Percentiles rank a stretch among this genome's conserved stretches.
phyloP scores from a whole-genome alignment of 2,888 invertebrate genomes.

The Branchipolynoe longqiensis region DNA sequence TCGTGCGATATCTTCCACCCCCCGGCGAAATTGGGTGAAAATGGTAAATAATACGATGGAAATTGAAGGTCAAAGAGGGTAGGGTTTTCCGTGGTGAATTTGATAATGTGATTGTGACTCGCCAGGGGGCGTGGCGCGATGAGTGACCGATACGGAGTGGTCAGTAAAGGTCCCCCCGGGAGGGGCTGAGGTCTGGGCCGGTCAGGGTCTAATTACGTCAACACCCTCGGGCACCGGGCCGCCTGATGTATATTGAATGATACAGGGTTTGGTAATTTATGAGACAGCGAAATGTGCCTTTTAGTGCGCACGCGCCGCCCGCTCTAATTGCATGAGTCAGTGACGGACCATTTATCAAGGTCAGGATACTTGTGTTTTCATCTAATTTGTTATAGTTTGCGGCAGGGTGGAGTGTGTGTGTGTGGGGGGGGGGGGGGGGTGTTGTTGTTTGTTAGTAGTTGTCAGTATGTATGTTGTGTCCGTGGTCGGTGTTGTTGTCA shows the following conservation, averaged over 20 bases:
- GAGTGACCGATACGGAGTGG: slow-evolving; percentile 39
- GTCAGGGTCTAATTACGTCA: slow-evolving; percentile 29
- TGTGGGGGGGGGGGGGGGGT: too few relatives aligned
- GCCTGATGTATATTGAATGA: slow-evolving; percentile 49
- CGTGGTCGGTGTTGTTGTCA: too few relatives aligned
- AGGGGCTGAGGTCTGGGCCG: slow-evolving; percentile 23
- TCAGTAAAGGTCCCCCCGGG: slow-evolving; percentile 11
- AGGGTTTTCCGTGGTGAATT: slow-evolving; percentile 24
- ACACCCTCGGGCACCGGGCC: slow-evolving; percentile 35
- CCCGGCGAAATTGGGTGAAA: too few relatives aligned
- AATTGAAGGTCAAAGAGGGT: slow-evolving; percentile 22
- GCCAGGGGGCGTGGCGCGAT: slow-evolving; percentile 36
- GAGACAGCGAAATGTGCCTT: not conserved
- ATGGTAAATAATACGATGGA: too few relatives aligned
- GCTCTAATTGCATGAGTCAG: slow-evolving; percentile 45
- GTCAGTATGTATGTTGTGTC: too few relatives aligned
- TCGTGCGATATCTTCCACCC: too few relatives aligned
- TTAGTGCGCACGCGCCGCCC: not conserved
- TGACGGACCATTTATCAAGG: slow-evolving; percentile 43
- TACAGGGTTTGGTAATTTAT: slow-evolving; percentile 47
- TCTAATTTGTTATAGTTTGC: too few relatives aligned
- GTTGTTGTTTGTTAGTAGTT: too few relatives aligned
- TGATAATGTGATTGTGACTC: slow-evolving; percentile 4
- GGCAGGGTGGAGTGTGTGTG: too few relatives aligned
- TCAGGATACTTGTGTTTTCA: too few relatives aligned